Conservation (phyloP, 1,140 invertebrate species). For the Whitmania pigra region DNA sequence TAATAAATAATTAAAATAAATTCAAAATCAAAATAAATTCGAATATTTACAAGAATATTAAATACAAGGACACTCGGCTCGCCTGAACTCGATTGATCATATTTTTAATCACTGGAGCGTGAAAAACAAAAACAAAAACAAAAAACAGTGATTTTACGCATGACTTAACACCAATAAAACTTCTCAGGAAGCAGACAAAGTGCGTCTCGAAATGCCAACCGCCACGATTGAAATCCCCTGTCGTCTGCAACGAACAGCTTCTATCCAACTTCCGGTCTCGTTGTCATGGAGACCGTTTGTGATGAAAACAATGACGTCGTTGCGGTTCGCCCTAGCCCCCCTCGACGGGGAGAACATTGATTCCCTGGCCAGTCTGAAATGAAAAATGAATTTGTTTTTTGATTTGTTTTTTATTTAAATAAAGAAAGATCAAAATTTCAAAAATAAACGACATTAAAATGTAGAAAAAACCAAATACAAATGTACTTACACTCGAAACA, state of each 20-base stretch:
- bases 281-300: slow-evolving; percentile 14
- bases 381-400: too few species aligned
- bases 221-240: slow-evolving; percentile 12
- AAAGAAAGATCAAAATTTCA: too few species aligned
- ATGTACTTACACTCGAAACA: background rate
- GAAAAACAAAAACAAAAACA: background rate
- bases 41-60: too few species aligned
- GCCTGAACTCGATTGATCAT: too few species aligned
- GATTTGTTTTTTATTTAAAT: too few species aligned
- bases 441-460: background rate
- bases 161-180: background rate
- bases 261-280: slow-evolving; percentile 7
- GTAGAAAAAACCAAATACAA: background rate
- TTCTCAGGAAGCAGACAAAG: background rate
- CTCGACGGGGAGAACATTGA: background rate
- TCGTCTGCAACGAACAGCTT: background rate
- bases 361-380: slow-evolving; percentile 10
- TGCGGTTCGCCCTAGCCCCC: background rate
- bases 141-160: too few species aligned
- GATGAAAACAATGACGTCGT: background rate
- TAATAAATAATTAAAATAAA: too few species aligned
- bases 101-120: background rate
- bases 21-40: too few species aligned
- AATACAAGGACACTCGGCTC: too few species aligned
- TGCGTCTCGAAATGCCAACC: background rate